A percentile compares a stretch with the other conserved stretches of the same genome.
phyloP scores from a whole-genome alignment of 1,140 invertebrate genomes.

The Diploscapter pachys region DNA sequence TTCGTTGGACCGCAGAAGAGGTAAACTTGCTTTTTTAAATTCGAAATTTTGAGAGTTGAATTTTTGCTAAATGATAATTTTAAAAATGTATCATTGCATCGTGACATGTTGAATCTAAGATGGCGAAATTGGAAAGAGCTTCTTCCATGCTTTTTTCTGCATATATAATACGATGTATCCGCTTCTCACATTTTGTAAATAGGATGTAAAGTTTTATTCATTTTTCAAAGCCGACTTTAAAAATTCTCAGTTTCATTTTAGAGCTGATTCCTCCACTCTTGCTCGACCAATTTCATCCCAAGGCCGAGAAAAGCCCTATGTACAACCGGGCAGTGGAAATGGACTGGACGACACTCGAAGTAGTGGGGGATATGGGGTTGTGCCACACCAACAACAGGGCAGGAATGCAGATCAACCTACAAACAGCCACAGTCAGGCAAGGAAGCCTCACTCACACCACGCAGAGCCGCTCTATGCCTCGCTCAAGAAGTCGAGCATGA shows the following conservation, averaged over 20 bases:
- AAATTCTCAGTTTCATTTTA: slow-evolving; percentile 61
- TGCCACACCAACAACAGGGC: too few species aligned
- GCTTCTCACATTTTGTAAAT: too few species aligned
- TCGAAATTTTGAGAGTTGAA: slow-evolving; percentile 67
- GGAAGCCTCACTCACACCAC: slow-evolving; percentile 29
- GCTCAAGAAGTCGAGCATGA: slow-evolving; percentile 29
- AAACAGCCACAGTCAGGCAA: slow-evolving; percentile 28
- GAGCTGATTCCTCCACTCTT: slow-evolving; percentile 81
- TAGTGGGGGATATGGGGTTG: slow-evolving; percentile 56
- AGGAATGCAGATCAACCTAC: background rate
- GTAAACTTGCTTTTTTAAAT: background rate
- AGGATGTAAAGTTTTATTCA: too few species aligned
- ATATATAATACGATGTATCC: too few species aligned
- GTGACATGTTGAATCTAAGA: too few species aligned
- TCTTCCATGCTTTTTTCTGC: too few species aligned
- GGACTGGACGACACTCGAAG: slow-evolving; percentile 59
- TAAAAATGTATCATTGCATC: too few species aligned
- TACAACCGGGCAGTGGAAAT: slow-evolving; percentile 69
- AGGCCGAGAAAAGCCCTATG: slow-evolving; percentile 69
- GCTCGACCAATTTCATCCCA: slow-evolving; percentile 90
- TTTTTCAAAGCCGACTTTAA: too few species aligned
- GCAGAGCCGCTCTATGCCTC: slow-evolving; percentile 48
- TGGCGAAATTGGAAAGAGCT: too few species aligned
- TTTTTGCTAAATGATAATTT: slow-evolving; percentile 68
- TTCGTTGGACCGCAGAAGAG: slow-evolving; percentile 56